These are phyloP conservation scores for Mimumesa dahlbomi DNA, from an alignment of 2,888 invertebrate species.

Conservation along the genomic window DNA sequence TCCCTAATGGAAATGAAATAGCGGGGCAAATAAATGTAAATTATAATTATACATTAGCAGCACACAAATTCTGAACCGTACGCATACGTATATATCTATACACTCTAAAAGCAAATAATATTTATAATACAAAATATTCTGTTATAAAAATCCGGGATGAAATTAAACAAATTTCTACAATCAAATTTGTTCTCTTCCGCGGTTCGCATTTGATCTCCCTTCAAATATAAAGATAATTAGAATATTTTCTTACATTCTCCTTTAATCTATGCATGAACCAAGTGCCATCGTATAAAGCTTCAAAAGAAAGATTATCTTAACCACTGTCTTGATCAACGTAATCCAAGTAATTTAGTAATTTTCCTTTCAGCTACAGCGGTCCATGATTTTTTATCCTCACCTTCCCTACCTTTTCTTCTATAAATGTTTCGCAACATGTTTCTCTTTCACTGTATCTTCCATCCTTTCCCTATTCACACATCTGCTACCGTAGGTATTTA, in stretches of 20 bases:
- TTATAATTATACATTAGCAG: too few relatives aligned
- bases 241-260: background rate
- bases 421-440: conserved; percentile 27
- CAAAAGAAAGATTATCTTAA: conserved; percentile 19
- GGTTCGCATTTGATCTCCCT: too few relatives aligned
- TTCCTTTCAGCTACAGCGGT: conserved; percentile 18
- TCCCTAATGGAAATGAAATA: too few relatives aligned
- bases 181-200: too few relatives aligned
- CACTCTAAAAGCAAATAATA: too few relatives aligned
- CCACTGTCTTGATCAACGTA: conserved; percentile 28
- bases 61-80: too few relatives aligned
- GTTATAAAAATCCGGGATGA: too few relatives aligned
- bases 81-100: too few relatives aligned
- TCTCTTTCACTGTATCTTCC: background rate
- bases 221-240: background rate
- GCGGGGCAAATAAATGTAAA: too few relatives aligned
- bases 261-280: background rate
- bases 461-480: background rate
- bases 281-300: conserved; percentile 10
- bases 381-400: conserved; percentile 4
- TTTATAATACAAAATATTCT: too few relatives aligned
- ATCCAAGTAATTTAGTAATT: conserved; percentile 34
- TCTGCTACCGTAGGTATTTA: background rate
- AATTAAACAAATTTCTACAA: too few relatives aligned
- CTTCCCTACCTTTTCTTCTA: background rate